Conservation (phyloP, 2,888 invertebrate species). For the Xanthostigma xanthostigma region DNA sequence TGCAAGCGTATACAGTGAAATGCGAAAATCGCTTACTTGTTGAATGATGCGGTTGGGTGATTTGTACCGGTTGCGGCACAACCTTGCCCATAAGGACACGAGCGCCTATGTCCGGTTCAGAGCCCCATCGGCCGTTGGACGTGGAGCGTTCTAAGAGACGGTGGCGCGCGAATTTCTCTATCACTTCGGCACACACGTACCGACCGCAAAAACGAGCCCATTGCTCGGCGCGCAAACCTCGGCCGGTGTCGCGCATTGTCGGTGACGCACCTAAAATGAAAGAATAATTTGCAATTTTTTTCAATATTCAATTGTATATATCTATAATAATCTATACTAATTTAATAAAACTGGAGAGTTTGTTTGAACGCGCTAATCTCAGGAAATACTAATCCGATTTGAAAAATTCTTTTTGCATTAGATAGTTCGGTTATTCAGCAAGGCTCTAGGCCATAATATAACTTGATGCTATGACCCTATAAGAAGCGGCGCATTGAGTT, state of each 20-base stretch:
- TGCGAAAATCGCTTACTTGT: not conserved
- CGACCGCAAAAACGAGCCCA: slow-evolving; percentile 63
- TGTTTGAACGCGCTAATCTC: no score
- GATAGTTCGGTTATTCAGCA: no score
- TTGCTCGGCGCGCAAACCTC: slow-evolving; percentile 54
- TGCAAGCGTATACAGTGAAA: no score
- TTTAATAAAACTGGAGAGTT: no score
- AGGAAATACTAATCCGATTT: no score
- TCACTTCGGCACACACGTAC: slow-evolving; percentile 52
- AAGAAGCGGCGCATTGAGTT: no score
- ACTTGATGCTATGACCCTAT: no score
- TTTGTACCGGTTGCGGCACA: slow-evolving; percentile 22
- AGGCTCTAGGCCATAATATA: no score
- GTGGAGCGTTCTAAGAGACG: slow-evolving; percentile 38
- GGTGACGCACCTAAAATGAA: slow-evolving; percentile 47
- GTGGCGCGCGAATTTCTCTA: slow-evolving; percentile 47
- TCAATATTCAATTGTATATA: no score
- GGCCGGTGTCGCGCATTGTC: slow-evolving; percentile 47
- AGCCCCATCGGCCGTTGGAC: slow-evolving; percentile 35
- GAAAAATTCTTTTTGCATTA: no score
- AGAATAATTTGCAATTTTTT: not conserved
- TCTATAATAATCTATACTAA: no score
- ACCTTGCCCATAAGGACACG: slow-evolving; percentile 35
- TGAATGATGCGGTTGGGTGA: slow-evolving; percentile 17
- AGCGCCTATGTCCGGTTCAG: slow-evolving; percentile 40